Base-by-base conservation (phyloP, 2,888 invertebrate species). In the Acanthosepion lycidas region DNA sequence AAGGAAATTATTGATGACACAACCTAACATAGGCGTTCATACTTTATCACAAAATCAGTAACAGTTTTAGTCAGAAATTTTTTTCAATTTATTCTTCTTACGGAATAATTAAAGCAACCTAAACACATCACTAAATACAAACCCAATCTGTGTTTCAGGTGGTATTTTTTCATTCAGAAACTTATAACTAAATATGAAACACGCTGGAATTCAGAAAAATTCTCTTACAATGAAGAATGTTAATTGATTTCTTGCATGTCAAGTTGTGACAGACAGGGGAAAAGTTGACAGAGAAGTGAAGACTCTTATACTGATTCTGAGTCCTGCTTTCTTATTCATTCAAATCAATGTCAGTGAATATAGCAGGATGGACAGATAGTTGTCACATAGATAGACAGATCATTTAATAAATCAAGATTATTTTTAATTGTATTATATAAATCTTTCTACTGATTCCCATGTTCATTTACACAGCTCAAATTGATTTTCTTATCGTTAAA, bases 361-460 rank as follows among this genome's bases (percentile, higher is more conserved):
- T 28, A 18, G 9, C n/a, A 8, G n/a, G n/a, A n/a, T n/a, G 78
- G 18, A n/a, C n/a, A 78, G n/a, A 78, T 78, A 28, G 78, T 28
- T n/a, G 78, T n/a, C 28, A n/a, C n/a, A 78, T n/a, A 78, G 9
- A 78, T 28, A 78, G 78, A 78, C 78, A n/a, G n/a, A 78, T n/a
- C 28, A 78, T 9, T n/a, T 9, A 28, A 78, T 78, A 78, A 78
- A 78, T 78, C 78, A 78, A n/a, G n/a, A 78, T n/a, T 78, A 6
- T 12, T 78, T 59, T 78, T 78, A 78, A 78, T 78, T 78, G 78
- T 78, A 78, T 78, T 78, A 78, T 78, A 78, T 78, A 78, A 78
- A 78, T 78, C 78, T 78, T 78, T 78, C 28, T n/a, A n/a, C n/a
- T 8, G 78, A 78, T 78, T 28, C 28, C n/a, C 78, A 42, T n/a